A percentile compares a stretch with the other conserved stretches of the same genome.
Evolutionary conservation across 2,113 vertebrate genomes (phyloP).

Genomic region (Tetraodon nigroviridis): DNA sequence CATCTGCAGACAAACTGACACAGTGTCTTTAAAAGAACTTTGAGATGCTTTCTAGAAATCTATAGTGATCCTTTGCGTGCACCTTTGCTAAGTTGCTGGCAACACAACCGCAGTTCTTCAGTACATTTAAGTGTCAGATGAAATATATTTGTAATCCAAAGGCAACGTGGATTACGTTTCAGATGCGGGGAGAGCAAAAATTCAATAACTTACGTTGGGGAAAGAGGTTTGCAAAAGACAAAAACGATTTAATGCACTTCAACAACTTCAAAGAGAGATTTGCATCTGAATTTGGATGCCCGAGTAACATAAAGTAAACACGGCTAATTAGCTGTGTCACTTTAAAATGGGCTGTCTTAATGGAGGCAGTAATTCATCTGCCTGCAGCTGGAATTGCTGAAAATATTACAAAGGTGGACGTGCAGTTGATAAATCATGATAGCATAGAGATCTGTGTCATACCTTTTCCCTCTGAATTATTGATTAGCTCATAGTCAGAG

Average conservation of each 20-base stretch:
- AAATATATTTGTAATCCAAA: slow-evolving; percentile 69
- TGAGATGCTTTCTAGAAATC: slow-evolving; percentile 59
- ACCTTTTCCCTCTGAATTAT: slow-evolving; percentile 57
- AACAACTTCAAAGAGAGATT: slow-evolving; percentile 30
- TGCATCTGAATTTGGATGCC: slow-evolving; percentile 12
- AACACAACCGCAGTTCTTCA: slow-evolving; percentile 59
- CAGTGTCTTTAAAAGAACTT: slow-evolving; percentile 48
- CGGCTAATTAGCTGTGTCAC: slow-evolving; percentile 46
- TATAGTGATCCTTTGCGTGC: slow-evolving; percentile 66
- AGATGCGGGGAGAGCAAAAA: slow-evolving; percentile 53
- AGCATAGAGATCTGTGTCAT: slow-evolving; percentile 50
- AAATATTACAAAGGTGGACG: slow-evolving; percentile 39
- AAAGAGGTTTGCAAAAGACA: slow-evolving; percentile 46
- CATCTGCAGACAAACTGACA: slow-evolving; percentile 30
- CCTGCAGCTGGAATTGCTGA: slow-evolving; percentile 26
- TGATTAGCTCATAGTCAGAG: slow-evolving; percentile 37
- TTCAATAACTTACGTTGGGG: slow-evolving; percentile 45
- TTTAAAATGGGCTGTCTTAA: slow-evolving; percentile 44
- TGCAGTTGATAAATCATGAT: slow-evolving; percentile 47
- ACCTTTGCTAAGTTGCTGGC: slow-evolving; percentile 68
- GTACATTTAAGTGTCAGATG: slow-evolving; percentile 66
- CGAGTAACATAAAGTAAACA: slow-evolving; percentile 45
- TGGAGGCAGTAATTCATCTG: slow-evolving; percentile 36
- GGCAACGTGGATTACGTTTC: slow-evolving; percentile 61
- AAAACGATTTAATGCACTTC: slow-evolving; percentile 25